phyloP scores from a whole-genome alignment of 2,113 vertebrate species.

The Ctenodactylus gundi region DNA sequence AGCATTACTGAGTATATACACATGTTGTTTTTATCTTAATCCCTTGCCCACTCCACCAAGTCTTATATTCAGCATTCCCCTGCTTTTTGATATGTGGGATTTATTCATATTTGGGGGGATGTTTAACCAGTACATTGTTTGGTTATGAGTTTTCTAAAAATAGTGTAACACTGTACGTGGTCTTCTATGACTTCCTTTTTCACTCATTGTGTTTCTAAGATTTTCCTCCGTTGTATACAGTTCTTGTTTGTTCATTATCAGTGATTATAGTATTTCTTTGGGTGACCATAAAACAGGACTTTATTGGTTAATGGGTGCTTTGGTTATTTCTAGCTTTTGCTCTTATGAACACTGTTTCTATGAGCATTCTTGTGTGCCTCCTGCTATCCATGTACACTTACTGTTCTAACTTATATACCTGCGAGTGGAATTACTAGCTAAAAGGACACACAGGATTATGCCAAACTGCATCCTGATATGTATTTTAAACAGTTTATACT shows the following conservation, averaged over 20 bases:
- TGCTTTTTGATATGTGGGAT: neutral
- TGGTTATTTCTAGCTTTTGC: constrained; percentile 22
- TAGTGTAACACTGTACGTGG: neutral
- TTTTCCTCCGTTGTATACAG: neutral
- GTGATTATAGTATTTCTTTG: neutral
- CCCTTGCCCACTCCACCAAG: neutral
- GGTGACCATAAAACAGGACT: constrained; percentile 1
- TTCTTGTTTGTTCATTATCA: constrained; percentile 29
- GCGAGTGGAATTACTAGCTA: constrained; percentile 21
- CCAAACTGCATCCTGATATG: neutral
- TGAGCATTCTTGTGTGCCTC: neutral
- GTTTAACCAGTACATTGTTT: neutral
- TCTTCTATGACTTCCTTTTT: constrained; percentile 31
- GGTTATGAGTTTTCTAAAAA: constrained; percentile 25
- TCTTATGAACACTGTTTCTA: neutral
- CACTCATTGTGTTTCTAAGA: neutral
- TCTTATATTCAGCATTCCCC: neutral
- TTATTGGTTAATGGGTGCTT: constrained; percentile 16
- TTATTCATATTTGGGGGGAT: neutral
- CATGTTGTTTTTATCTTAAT: neutral
- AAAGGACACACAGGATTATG: neutral
- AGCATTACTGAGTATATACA: neutral
- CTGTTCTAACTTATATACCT: neutral
- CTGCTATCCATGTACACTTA: neutral
- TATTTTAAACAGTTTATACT: too few relatives aligned